Evolutionary conservation across 1,140 invertebrate genomes (phyloP).

Genomic region (Penaeus vannamei): DNA sequence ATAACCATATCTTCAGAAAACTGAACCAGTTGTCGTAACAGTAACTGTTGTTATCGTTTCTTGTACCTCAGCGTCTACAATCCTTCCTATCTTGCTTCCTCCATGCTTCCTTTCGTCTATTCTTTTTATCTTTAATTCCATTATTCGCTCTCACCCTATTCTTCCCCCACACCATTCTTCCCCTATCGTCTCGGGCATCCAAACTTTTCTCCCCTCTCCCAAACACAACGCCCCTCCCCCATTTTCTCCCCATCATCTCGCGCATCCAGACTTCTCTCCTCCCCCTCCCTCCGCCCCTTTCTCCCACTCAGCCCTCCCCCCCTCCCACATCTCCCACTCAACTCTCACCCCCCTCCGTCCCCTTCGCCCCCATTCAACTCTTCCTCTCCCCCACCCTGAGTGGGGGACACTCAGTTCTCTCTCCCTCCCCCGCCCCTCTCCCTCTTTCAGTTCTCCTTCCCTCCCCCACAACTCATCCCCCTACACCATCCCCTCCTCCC

Average conservation of each 20-base stretch:
- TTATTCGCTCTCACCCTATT: too few species aligned
- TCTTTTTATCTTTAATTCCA: too few species aligned
- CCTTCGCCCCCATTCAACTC: neutral
- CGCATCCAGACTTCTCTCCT: neutral
- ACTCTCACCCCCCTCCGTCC: neutral
- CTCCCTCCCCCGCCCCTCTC: neutral
- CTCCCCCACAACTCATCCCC: neutral
- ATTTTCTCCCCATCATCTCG: neutral
- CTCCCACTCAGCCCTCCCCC: neutral
- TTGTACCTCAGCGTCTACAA: too few species aligned
- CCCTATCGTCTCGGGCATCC: neutral
- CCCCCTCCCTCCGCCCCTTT: neutral
- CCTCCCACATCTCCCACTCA: neutral
- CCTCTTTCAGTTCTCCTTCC: neutral
- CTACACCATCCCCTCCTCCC: neutral
- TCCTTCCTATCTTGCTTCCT: too few species aligned
- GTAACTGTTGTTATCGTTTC: too few species aligned
- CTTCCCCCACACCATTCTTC: too few species aligned
- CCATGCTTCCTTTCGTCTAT: too few species aligned
- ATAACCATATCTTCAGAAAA: too few species aligned
- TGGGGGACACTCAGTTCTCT: too few species aligned
- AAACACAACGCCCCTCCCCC: slow-evolving; percentile 5
- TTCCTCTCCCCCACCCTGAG: neutral
- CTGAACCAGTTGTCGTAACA: too few species aligned
- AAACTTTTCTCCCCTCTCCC: slow-evolving; percentile 22